Evolutionary conservation across 2,888 invertebrate genomes (phyloP), one percentile per base, ranked within the genome.

Genomic region (Embidobia sp.): DNA sequence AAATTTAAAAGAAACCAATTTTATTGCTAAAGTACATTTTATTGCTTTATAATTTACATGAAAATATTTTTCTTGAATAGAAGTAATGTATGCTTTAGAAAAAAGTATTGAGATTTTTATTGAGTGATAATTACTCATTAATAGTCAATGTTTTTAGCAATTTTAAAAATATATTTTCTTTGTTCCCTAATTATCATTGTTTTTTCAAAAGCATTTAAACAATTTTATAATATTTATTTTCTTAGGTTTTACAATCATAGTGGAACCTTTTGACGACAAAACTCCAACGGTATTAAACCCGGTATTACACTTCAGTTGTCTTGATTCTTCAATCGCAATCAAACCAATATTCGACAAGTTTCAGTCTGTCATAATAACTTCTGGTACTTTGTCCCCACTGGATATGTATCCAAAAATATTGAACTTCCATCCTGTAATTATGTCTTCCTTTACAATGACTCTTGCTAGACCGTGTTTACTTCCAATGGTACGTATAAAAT

Each of bases 391-490:
- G 8, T 99, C 99, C 0, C 99, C 99, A 0, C 91, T 99, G 85
- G 99, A 99, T 89, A 99, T 99, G 98, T 99, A 99, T 90, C 99
- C 99, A 0, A 99, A 99, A 91, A 98, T 99, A 83, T 91, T 99
- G 72, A 96, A 99, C 91, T 99, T 99, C 90, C 96, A 97, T 89
- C 99, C 99, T 0, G 97, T 97, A 2, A 93, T 98, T 57, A 96
- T 98, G 95, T 95, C 96, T 79, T 98, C 98, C 0, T 98, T 99
- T 90, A 98, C 98, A 0, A 99, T 99, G 99, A 99, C 99, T 0
- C 91, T 99, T 53, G 97, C 99, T 0, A 91, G 99, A 70, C 98
- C 97, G 0, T 99, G 99, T 88, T 93, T 99, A 70, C 91, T 98
- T 82, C 99, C 99, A 13, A 97, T 98, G 97, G 97, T 97, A 88